Base-by-base conservation (phyloP, 2,888 invertebrate species). In the Trachelus iudaicus region DNA sequence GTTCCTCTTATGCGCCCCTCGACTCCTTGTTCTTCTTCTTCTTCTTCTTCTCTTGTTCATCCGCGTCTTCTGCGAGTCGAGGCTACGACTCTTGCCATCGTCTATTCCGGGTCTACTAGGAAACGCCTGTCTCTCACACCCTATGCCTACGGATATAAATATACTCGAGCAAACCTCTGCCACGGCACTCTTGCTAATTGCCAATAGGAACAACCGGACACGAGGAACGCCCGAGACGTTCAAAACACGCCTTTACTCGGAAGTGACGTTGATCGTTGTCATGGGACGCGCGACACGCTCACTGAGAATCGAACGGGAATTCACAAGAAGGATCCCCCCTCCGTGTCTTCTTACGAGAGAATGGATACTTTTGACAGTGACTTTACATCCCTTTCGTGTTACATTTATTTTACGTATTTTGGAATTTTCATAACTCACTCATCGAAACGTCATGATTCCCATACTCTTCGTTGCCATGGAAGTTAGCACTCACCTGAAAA, bases 81-180 rank as follows among this genome's bases (percentile, higher is more conserved):
- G 6, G 40, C 40, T 15, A 15, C 40, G 15, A 15, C 40, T 40
- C 40, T 40, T 15, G 40, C 40, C 40, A 40, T 40, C 80, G 83
- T 87, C 89, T 89, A 89, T 89, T 89, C 88, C 88, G 87, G 86
- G 88, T 87, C 80, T 89, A 89, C 89, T 85, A 85, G 87, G 89
- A 89, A 89, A 84, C 83, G 80, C 82, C 81, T 83, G 83, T 82
- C 85, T 81, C 80, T 78, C 75, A 80, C 83, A 80, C 81, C 81
- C 81, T 82, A 6, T 30, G 35, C 73, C 31, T 23, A n/a, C 15
- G 33, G 35, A 35, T 73, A 73, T 73, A 73, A 73, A 73, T 73
- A 40, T 6, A 73, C 73, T 73, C 34, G 73, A 73, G 73, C 35
- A 34, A 73, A 73, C 34, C 35, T 73, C 73, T 73, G 73, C n/a